phyloP scores from a whole-genome alignment of 2,888 invertebrate species.

The Microplitis deprimator region DNA sequence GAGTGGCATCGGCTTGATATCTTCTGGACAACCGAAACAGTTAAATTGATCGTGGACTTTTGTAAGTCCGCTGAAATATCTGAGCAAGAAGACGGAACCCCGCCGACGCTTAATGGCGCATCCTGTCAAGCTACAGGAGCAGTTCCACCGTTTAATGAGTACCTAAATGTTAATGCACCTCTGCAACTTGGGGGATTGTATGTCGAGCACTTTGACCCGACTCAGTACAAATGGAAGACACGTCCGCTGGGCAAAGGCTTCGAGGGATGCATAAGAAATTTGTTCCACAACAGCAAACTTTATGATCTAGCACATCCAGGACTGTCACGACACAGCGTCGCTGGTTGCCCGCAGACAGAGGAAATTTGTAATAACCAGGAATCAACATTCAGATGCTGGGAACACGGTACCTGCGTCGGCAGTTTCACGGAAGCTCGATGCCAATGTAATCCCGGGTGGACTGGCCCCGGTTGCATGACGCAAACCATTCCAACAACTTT shows the following conservation, averaged over 20 bases:
- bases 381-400: conserved; percentile 89
- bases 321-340: conserved; percentile 85
- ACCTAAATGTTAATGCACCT: conserved; percentile 95
- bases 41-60: conserved; percentile 92
- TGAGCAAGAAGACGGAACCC: conserved; percentile 91
- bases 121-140: conserved; percentile 91
- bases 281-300: conserved; percentile 95
- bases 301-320: conserved; percentile 97
- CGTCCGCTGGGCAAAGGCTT: conserved; percentile 93
- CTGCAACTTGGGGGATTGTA: conserved; percentile 95
- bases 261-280: conserved; percentile 95
- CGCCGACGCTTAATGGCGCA: conserved; percentile 89
- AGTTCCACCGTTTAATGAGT: conserved; percentile 95
- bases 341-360: conserved; percentile 95
- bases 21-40: conserved; percentile 94
- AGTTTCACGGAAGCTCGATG: conserved; percentile 91
- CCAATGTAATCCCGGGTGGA: conserved; percentile 96
- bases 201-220: conserved; percentile 90
- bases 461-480: conserved; percentile 89
- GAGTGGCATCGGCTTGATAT: conserved; percentile 98
- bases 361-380: conserved; percentile 92
- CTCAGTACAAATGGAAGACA: conserved; percentile 91
- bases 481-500: conserved; percentile 93
- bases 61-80: conserved; percentile 92
- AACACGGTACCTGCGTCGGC: conserved; percentile 95